Evolutionary conservation across 2,888 invertebrate genomes (phyloP), one percentile per base, ranked within the genome.

Genomic region (Apomyelois bistriatella): DNA sequence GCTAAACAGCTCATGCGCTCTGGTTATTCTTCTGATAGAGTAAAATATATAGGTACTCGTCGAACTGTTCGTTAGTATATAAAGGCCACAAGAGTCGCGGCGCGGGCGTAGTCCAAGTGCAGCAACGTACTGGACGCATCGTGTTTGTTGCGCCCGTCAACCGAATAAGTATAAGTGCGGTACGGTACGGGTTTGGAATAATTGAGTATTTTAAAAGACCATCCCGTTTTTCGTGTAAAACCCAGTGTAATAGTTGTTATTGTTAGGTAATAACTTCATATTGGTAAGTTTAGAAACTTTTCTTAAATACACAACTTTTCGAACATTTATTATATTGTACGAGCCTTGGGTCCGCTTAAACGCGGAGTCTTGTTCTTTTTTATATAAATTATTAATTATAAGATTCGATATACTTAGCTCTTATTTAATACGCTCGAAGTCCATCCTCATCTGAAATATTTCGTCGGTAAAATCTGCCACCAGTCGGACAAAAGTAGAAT

Each of bases 11-110:
- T 79, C 79, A 75, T 77, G 79, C 79, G 78, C 75, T 65, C 61
- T 72, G 62, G 71, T 70, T 79, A 80, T 82, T 83, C 77, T 74
- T 65, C 66, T 78, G 76, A 78, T 81, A 75, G 76, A 79, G 65
- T 68, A 22, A 59, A 55, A 62, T 68, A 35, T 35, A 16, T 70
- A 5, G 28, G 9, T 32, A 73, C 61, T 66, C 66, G 73, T 68
- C 67, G 69, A 65, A 72, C 61, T 66, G 66, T 70, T 70, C 68
- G 66, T 67, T 72, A 66, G 68, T 82, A 85, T 87, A 86, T 82
- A 87, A 85, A 82, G 78, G 65, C 66, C 61, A 66, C 63, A 69
- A 71, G 74, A 67, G 65, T 59, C 66, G 68, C 73, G 68, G 76
- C 72, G 72, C 79, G 79, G 75, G 75, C 78, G 82, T 82, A 85